phyloP scores from a whole-genome alignment of 2,797 vertebrate genomes.

The Rhabdophis nuchalis region DNA sequence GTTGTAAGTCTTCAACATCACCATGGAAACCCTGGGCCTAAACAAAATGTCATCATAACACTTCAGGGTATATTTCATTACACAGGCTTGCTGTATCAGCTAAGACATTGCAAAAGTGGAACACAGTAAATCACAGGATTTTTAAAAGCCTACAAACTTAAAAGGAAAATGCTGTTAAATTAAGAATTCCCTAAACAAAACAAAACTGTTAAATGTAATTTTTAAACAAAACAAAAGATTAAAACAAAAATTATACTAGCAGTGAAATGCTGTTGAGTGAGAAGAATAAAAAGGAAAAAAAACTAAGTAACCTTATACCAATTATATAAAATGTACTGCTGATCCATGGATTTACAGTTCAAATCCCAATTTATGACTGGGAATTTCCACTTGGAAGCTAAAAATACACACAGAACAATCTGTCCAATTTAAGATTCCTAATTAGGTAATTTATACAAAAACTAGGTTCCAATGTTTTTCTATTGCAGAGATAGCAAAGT shows the following conservation, averaged over 20 bases:
- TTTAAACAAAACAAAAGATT: background rate
- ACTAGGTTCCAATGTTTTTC: background rate
- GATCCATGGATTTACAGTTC: background rate
- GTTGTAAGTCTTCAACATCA: slow-evolving; percentile 97
- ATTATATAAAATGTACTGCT: background rate
- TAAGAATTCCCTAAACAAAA: background rate
- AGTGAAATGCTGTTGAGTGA: background rate
- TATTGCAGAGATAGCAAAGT: background rate
- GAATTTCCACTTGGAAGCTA: background rate
- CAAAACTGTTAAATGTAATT: background rate
- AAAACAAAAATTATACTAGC: background rate
- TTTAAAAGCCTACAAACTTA: background rate
- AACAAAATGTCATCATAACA: slow-evolving; percentile 64
- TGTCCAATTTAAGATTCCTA: background rate
- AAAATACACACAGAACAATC: background rate
- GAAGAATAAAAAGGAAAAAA: background rate
- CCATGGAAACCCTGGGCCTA: slow-evolving; percentile 99
- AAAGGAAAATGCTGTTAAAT: background rate
- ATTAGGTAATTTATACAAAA: background rate
- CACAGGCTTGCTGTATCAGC: slow-evolving; percentile 20
- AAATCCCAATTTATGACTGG: background rate
- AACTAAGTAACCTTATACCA: background rate
- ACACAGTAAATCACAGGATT: slow-evolving; percentile 2
- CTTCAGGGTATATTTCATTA: slow-evolving; percentile 51
- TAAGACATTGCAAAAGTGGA: slow-evolving; percentile 24